A percentile compares a stretch with the other conserved stretches of the same genome.
Conservation (phyloP, 2,797 vertebrate species). For the Octomys mimax region DNA sequence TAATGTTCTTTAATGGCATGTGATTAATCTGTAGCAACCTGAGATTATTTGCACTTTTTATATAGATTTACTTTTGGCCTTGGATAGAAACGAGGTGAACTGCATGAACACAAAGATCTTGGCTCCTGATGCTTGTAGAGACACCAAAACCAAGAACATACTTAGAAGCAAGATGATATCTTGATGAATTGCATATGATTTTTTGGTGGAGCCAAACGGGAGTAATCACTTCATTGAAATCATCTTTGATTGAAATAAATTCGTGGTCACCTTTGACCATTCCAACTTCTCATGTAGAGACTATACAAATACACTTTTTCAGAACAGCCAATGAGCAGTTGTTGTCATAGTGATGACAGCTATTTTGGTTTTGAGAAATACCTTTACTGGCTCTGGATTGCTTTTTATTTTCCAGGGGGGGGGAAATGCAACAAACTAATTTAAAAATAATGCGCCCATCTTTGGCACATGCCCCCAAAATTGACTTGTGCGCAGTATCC, state of each 20-base stretch:
- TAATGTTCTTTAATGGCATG: background rate
- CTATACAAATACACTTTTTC: background rate
- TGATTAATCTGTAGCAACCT: background rate
- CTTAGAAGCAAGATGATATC: background rate
- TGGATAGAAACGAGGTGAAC: background rate
- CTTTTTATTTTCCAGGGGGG: background rate
- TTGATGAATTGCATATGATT: background rate
- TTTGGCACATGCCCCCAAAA: background rate
- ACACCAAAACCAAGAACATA: background rate
- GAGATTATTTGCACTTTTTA: background rate
- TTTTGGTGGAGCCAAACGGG: background rate
- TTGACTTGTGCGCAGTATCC: background rate
- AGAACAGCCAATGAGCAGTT: background rate
- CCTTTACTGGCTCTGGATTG: background rate
- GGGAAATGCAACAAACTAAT: background rate
- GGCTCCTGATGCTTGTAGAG: background rate
- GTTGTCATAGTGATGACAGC: background rate
- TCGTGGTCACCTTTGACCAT: background rate
- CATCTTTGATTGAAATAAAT: background rate
- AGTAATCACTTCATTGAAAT: background rate
- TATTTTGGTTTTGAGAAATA: background rate
- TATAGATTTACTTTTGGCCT: background rate
- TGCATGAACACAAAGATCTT: background rate
- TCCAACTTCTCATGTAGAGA: background rate
- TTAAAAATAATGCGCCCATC: background rate